Evolutionary conservation across 2,113 vertebrate species (phyloP).

Genomic region (Protomyctophum bolini): DNA sequence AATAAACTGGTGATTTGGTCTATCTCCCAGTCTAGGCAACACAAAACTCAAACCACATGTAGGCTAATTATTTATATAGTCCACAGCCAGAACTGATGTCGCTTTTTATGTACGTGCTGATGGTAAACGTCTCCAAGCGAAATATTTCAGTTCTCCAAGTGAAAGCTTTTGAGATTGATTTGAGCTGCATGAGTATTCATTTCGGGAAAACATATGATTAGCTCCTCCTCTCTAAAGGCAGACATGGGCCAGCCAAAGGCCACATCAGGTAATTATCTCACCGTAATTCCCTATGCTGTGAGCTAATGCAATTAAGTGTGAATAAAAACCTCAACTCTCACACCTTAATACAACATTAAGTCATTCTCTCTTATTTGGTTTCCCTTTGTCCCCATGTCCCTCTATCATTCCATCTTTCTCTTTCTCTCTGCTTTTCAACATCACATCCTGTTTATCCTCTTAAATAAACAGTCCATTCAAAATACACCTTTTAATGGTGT

Average conservation of each 20-base stretch:
- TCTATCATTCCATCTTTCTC: constrained; percentile 4
- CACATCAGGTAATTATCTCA: constrained; percentile 74
- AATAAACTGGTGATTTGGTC: not conserved
- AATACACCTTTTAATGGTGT: constrained; percentile 1
- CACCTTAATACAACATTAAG: constrained; percentile 54
- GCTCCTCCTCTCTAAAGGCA: constrained; percentile 54
- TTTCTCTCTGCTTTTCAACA: constrained; percentile 41
- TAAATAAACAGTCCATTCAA: constrained; percentile 27
- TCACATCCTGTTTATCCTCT: constrained; percentile 46
- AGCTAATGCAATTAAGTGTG: constrained; percentile 73
- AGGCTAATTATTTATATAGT: not conserved
- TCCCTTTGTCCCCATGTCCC: no score
- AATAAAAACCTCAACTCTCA: constrained; percentile 69
- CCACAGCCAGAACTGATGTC: not conserved
- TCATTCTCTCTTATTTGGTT: constrained; percentile 11
- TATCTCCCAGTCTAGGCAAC: no score
- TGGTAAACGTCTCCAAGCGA: constrained; percentile 1
- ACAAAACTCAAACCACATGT: no score
- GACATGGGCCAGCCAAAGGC: constrained; percentile 71
- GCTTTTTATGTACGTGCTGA: not conserved
- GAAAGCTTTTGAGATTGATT: constrained; percentile 36
- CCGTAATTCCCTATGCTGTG: constrained; percentile 69
- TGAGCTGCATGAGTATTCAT: constrained; percentile 56
- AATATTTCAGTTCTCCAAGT: not conserved
- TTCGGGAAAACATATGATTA: constrained; percentile 57